Percentiles rank a stretch among this genome's conserved stretches.
Evolutionary conservation across 2,113 vertebrate species (phyloP).

Genomic region (Pelecanoides urinatrix): DNA sequence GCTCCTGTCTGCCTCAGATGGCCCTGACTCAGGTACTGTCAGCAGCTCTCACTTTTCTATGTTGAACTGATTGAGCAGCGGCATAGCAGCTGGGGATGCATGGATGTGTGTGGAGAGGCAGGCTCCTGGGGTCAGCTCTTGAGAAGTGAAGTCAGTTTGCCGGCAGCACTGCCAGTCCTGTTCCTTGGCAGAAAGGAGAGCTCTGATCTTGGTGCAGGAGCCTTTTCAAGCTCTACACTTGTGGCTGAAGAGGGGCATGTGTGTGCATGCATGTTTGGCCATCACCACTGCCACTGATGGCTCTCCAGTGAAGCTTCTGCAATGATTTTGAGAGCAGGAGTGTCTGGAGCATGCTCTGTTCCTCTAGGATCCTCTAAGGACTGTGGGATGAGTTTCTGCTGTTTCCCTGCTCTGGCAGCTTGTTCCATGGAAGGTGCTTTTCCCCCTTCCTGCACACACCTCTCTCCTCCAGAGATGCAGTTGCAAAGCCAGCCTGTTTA

Average conservation of each 20-base stretch:
- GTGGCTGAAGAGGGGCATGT: not conserved
- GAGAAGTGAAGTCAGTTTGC: not conserved
- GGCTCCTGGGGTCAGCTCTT: not conserved
- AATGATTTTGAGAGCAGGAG: not conserved
- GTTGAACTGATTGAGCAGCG: not conserved
- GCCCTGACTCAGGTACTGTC: slow-evolving; percentile 78
- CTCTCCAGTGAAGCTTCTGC: not conserved
- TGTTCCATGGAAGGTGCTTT: not conserved
- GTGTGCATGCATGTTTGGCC: not conserved
- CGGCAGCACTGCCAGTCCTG: not conserved
- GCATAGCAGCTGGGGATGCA: not conserved
- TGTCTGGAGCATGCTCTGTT: not conserved
- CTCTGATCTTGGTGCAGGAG: not conserved
- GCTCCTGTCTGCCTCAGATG: slow-evolving; percentile 72
- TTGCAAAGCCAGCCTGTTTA: not conserved
- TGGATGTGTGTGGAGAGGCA: not conserved
- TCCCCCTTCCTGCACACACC: not conserved
- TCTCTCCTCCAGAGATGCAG: not conserved
- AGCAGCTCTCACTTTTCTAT: not conserved
- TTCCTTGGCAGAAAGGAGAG: not conserved
- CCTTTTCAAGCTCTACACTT: not conserved
- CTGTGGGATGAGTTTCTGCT: not conserved
- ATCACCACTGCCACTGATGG: not conserved
- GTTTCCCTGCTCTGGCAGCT: not conserved
- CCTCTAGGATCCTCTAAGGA: not conserved